Conservation (phyloP, 2,888 invertebrate species). For the Deroplatys truncata region DNA sequence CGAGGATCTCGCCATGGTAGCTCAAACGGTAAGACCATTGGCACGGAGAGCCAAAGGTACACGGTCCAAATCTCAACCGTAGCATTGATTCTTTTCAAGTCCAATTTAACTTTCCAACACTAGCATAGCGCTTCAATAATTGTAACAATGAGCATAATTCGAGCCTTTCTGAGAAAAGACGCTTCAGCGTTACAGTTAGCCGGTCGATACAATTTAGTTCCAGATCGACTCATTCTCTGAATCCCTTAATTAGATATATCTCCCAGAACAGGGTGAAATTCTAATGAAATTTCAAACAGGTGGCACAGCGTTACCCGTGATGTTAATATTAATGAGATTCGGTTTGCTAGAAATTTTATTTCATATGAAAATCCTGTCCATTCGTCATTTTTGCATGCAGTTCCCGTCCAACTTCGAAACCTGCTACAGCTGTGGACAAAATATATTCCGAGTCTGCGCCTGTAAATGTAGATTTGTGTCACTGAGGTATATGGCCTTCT, state of each 20-base stretch:
- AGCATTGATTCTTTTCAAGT: too few species aligned
- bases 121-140: not conserved
- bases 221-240: not conserved
- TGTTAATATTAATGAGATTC: not conserved
- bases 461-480: not conserved
- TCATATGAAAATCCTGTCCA: not conserved
- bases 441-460: not conserved
- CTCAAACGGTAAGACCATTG: too few species aligned
- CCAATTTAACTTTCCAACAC: too few species aligned
- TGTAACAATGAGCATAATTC: not conserved
- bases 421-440: not conserved
- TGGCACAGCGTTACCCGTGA: not conserved
- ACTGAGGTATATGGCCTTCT: not conserved
- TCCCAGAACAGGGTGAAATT: not conserved
- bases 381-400: not conserved
- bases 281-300: not conserved
- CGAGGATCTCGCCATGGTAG: too few species aligned
- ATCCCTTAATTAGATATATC: not conserved
- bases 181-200: not conserved
- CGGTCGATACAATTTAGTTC: not conserved
- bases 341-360: not conserved
- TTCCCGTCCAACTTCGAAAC: not conserved
- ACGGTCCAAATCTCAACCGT: too few species aligned
- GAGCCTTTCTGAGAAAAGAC: not conserved
- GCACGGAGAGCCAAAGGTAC: too few species aligned